These are phyloP conservation scores for Drosophila lowei DNA, from an alignment of 1,140 invertebrate species.

Conservation along the genomic window DNA sequence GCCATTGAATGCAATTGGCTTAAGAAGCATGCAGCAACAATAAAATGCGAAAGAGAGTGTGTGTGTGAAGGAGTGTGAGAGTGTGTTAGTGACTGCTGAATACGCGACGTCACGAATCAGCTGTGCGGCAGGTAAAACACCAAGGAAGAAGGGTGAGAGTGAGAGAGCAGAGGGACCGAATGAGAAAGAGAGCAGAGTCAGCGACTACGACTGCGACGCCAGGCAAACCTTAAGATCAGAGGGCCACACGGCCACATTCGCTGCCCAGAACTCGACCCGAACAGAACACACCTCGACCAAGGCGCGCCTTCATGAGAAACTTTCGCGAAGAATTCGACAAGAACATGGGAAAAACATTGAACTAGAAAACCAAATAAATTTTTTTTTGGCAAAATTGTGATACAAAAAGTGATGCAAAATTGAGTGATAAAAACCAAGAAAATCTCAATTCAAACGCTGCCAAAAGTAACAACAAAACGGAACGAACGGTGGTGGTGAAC, in stretches of 20 bases:
- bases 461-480: slow-evolving; percentile 28
- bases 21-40: slow-evolving; percentile 53
- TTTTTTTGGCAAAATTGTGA: slow-evolving; percentile 15
- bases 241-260: slow-evolving; percentile 50
- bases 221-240: slow-evolving; percentile 1
- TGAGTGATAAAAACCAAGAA: background rate
- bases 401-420: slow-evolving; percentile 15
- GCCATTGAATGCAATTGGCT: slow-evolving; percentile 75
- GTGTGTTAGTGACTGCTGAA: slow-evolving; percentile 46
- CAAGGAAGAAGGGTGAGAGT: background rate
- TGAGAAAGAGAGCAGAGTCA: slow-evolving; percentile 6
- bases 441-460: background rate
- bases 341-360: too few species aligned
- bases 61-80: background rate
- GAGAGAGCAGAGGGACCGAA: slow-evolving; percentile 7
- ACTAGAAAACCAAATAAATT: background rate
- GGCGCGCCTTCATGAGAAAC: background rate
- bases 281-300: slow-evolving; percentile 23
- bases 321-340: too few species aligned
- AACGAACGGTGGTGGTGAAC: slow-evolving; percentile 34
- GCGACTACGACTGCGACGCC: slow-evolving; percentile 12
- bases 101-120: slow-evolving; percentile 66
- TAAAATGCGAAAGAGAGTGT: slow-evolving; percentile 33
- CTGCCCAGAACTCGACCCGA: slow-evolving; percentile 66
- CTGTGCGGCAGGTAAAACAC: slow-evolving; percentile 70